Evolutionary conservation across 1,140 invertebrate genomes (phyloP).

Genomic region (Ridgeia piscesae): DNA sequence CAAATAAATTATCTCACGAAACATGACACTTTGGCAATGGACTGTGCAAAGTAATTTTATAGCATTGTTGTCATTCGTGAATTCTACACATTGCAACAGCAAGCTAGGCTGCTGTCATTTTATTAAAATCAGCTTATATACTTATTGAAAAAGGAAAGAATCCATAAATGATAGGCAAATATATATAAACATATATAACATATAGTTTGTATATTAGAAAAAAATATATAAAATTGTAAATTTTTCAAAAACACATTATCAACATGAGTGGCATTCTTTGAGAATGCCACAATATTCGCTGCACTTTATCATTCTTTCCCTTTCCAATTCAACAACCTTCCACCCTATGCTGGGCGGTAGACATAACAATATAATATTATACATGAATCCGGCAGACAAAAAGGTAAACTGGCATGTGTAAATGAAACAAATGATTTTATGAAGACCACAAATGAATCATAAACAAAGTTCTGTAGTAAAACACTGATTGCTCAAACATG

Average conservation of each 20-base stretch:
- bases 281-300: slow-evolving; percentile 1
- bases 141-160: slow-evolving; percentile 2
- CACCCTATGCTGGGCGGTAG: background rate
- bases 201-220: background rate
- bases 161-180: slow-evolving; percentile 1
- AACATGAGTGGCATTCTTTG: background rate
- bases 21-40: background rate
- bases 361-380: background rate
- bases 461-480: background rate
- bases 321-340: background rate
- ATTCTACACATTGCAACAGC: background rate
- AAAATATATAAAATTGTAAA: background rate
- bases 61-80: background rate
- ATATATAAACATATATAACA: background rate
- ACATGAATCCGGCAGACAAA: background rate
- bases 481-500: no score
- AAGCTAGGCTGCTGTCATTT: background rate
- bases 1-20: background rate
- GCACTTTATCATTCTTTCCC: background rate
- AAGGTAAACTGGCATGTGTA: background rate
- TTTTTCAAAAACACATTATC: background rate
- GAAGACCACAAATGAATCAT: background rate
- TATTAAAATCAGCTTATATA: background rate
- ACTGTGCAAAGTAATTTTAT: background rate
- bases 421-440: background rate